Evolutionary conservation across 1,140 invertebrate genomes (phyloP), one percentile per base, ranked within the genome.

Genomic region (Habropoda laboriosa): DNA sequence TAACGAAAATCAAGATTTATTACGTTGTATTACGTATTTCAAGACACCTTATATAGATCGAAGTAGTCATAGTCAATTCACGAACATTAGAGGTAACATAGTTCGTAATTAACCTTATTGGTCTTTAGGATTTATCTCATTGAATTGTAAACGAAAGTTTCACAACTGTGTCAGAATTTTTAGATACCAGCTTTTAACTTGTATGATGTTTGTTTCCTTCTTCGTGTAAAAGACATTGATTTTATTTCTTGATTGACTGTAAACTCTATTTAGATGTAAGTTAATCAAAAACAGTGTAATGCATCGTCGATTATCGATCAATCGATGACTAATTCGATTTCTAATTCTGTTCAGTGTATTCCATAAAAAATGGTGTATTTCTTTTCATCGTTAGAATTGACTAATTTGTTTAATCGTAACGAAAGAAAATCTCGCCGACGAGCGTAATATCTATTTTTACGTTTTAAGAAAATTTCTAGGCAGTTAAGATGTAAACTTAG

Each of bases 51-150:
- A 6, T 70, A n/a, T 18, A 58, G 3, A 1, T 24, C 18, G 42
- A 78, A 32, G 7, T 53, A 58, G 45, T 40, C 13, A 27, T 78
- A 78, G 66, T 78, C 75, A 78, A 71, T 78, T 78, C 55, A 71
- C 55, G 18, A 76, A 27, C 42, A 16, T 78, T 78, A 78, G 42
- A 4, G 12, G 13, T 78, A 70, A 32, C 21, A 27, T 78, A 71
- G 66, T n/a, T 40, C 13, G 21, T 70, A 47, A 77, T 70, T 58
- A 70, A 71, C 40, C 40, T 45, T 30, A 60, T 49, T 42, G 32
- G 21, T 38, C 30, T 13, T 27, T 70, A 60, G 55, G 35, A 58
- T 47, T 68, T 30, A 38, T 30, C 42, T 38, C 51, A 58, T 64
- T 74, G 27, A 75, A 45, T 27, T 55, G 18, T 66, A 45, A 55